Conservation (phyloP, 1,140 invertebrate species). For the Apis cerana region DNA sequence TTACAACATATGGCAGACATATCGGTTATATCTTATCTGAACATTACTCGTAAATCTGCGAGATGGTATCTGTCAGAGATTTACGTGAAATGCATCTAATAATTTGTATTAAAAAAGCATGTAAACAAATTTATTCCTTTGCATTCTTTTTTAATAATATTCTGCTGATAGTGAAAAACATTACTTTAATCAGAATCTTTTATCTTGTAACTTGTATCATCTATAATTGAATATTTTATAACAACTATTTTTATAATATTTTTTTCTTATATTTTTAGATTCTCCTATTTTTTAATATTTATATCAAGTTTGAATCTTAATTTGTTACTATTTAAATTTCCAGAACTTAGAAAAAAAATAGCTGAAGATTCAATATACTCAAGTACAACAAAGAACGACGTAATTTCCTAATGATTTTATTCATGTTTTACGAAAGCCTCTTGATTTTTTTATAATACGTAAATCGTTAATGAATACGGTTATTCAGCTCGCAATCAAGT, state of each 20-base stretch:
- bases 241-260: too few species aligned
- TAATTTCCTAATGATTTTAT: not conserved
- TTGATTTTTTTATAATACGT: conserved; percentile 3
- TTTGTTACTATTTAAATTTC: too few species aligned
- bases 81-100: not conserved
- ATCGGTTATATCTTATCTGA: not conserved
- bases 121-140: not conserved
- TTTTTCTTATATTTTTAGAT: too few species aligned
- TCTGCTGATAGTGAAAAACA: not conserved
- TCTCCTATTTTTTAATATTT: too few species aligned
- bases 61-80: not conserved
- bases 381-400: too few species aligned
- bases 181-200: not conserved
- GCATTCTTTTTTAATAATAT: not conserved
- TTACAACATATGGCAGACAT: not conserved
- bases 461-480: conserved; percentile 2
- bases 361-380: too few species aligned
- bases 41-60: not conserved
- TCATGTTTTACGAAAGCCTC: not conserved
- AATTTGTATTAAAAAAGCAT: not conserved
- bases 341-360: too few species aligned
- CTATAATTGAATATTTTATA: too few species aligned
- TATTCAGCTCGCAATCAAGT: conserved; percentile 9
- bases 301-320: too few species aligned
- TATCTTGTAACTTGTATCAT: not conserved